Evolutionary conservation across 2,113 vertebrate species (phyloP), one percentile per base, ranked within the genome.

Genomic region (Myxocyprinus asiaticus): DNA sequence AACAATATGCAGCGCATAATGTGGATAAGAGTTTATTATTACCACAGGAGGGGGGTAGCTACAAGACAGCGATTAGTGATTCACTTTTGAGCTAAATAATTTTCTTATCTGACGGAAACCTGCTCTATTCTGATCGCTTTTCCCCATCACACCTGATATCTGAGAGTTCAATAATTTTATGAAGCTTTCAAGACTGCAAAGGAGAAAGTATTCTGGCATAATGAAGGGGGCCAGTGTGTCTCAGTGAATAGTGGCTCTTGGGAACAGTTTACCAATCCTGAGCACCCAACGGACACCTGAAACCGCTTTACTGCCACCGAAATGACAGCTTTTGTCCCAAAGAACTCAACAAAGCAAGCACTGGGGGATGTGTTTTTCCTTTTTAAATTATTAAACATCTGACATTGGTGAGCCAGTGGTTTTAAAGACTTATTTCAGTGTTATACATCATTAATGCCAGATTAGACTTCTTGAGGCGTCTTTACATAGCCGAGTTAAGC

Each of bases 241-340:
- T 65, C 62, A 1, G 79, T 74, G 51, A 84, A 78, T 70, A 78
- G 76, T n/a, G 14, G 48, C 76, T 73, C 79, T 67, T 14, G 67
- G 69, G 50, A 77, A 58, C 69, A 66, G 62, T 78, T 78, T 63
- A 72, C 55, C 67, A 67, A 75, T 67, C 59, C 61, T 65, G 15
- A 70, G 67, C 65, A 56, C 44, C 64, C 77, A 48, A 7, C 47
- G 66, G 89, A 90, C 79, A 90, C 85, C 86, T 84, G 88, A 92
- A 86, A 83, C 85, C 85, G 43, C 67, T 63, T 76, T 86, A 80
- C 76, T 79, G 75, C 53, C 51, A 63, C 77, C 70, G 65, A 75
- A 88, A 79, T 79, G 77, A 66, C n/a, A 61, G 76, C 83, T 89
- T 90, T 91, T 87, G 89, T 87, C 83, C 81, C 82, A 80, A 80